Base-by-base conservation (phyloP, 2,888 invertebrate species). In the Oligia latruncula region DNA sequence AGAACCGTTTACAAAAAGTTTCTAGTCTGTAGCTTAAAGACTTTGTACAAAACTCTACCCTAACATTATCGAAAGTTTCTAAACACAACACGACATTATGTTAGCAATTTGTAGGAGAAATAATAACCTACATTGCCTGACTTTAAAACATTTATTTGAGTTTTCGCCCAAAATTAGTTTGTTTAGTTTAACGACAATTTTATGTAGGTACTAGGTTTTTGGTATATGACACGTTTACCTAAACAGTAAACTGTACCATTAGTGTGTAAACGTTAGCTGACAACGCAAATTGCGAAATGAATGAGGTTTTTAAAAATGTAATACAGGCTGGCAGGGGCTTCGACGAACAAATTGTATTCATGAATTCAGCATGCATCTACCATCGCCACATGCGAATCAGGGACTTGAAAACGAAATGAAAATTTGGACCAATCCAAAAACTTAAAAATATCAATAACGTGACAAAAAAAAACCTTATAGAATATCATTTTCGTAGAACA, bases 101-200 rank as follows among this genome's bases (percentile, higher is more conserved):
- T 60, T 58, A 23, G 58, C 58, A 78, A 78, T 78, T 73, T 67
- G 29, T 20, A 23, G 15, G n/a, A 29, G 60, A 71, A 67, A 79
- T 79, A 74, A 77, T 55, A 55, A 67, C 70, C 23, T 15, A 43
- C 49, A 77, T 73, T 40, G 66, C 64, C 74, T 67, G 72, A 82
- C 62, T 52, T 68, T 66, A 13, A n/a, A 65, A 71, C 68, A 55
- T 77, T 77, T 66, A 62, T 29, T 49, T 66, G 15, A 64, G 71
- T 74, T 82, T 77, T 11, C 1, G 13, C 4, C 55, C 52, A 40
- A 81, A 86, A 77, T 86, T 29, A 71, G 40, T 49, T 60, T 6
- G 43, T 55, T 71, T 62, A 4, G 58, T 72, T 72, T 43, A 74
- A 23, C n/a, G 8, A 9, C 4, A 72, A 67, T 15, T 64, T 72